Conservation (phyloP, 2,888 invertebrate genomes). For the Boloria euphrosyne region DNA sequence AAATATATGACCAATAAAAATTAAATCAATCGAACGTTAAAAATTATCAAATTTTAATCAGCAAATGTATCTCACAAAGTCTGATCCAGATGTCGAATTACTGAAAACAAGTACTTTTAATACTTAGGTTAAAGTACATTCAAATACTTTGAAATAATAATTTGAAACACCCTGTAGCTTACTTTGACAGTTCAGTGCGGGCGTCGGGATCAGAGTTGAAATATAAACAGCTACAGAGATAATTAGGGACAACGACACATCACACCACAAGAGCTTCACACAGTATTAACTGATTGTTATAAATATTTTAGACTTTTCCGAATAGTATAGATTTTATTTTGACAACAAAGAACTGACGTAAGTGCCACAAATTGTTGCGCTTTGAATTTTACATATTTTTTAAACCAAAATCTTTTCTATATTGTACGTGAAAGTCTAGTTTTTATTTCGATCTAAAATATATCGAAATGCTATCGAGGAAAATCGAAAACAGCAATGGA, state of each 20-base stretch:
- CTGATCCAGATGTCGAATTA: conserved; percentile 25
- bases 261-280: conserved; percentile 76
- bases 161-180: background rate
- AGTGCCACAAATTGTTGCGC: conserved; percentile 67
- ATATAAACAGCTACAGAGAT: conserved; percentile 48
- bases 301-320: conserved; percentile 43
- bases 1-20: conserved; percentile 5
- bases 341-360: conserved; percentile 66
- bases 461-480: conserved; percentile 42
- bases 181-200: background rate
- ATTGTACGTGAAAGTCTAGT: conserved; percentile 44
- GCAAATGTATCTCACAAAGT: conserved; percentile 21
- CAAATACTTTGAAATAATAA: background rate
- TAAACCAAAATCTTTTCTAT: conserved; percentile 50
- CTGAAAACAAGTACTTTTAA: background rate
- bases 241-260: conserved; percentile 79
- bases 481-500: conserved; percentile 24
- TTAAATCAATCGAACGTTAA: background rate
- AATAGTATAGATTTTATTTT: conserved; percentile 53
- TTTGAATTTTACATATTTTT: conserved; percentile 52
- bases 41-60: conserved; percentile 17
- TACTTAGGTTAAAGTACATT: background rate
- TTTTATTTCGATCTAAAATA: conserved; percentile 28
- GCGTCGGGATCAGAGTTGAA: conserved; percentile 29
- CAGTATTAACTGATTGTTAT: conserved; percentile 44